Base-by-base conservation (phyloP, 2,888 invertebrate species). In the Eupithecia pulchellata region DNA sequence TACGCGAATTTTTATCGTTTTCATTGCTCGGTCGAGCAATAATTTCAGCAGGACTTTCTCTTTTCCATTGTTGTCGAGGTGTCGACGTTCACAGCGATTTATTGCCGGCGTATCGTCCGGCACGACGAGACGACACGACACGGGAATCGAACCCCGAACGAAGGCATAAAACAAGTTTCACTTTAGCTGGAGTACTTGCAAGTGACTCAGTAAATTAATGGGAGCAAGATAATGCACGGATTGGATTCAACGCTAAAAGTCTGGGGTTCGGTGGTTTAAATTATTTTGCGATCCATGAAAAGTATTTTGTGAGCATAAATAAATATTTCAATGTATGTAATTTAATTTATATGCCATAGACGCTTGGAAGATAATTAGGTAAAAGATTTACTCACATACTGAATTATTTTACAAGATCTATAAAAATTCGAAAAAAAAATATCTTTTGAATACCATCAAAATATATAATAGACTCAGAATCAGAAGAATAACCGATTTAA, bases 11-110 rank as follows among this genome's bases (percentile, higher is more conserved):
- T 87, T 88, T 87, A 85, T 81, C 78, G 74, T 71, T 77, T 69
- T 78, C 77, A 82, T 81, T 84, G 83, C 83, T 78, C 79, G 80
- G 80, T 81, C 81, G 78, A 82, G 77, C 80, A 84, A 82, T 83
- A 88, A 90, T 87, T 87, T 88, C 88, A 86, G 86, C 79, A 76
- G 82, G 79, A 91, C 92, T 93, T 92, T 92, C 93, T 91, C 92
- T 86, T 87, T 86, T 77, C 89, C 91, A 91, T 92, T 92, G 92
- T 91, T 84, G 86, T 90, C 77, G 83, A 87, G 89, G 91, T 92
- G 91, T 90, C 86, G 88, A 86, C 81, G 80, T 75, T 75, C 69
- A 73, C 64, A 60, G 83, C 89, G 86, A 92, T 93, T 93, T 93
- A 92, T 92, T 85, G 87, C 79, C 81, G 81, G 78, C 81, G 82